Evolutionary conservation across 2,888 invertebrate species (phyloP).

Genomic region (Andrena minutula): DNA sequence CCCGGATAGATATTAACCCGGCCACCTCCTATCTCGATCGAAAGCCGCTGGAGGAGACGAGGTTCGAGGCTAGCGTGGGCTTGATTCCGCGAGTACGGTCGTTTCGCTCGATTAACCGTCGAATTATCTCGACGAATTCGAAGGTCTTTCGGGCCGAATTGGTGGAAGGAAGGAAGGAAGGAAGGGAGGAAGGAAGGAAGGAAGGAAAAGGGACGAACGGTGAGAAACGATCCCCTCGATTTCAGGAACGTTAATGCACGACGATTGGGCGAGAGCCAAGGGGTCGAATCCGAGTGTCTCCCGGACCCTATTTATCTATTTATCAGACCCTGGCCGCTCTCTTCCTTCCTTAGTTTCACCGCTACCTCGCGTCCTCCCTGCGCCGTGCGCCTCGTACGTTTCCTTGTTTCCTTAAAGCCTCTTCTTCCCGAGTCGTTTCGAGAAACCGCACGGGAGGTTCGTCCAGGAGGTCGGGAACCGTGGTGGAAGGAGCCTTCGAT

Average conservation of each 20-base stretch:
- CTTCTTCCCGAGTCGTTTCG: constrained; percentile 7
- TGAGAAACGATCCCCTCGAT: constrained; percentile 67
- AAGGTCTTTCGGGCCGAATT: constrained; percentile 52
- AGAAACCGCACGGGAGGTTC: not conserved
- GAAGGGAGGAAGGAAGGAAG: constrained; percentile 15
- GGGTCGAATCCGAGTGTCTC: constrained; percentile 60
- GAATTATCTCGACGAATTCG: constrained; percentile 74
- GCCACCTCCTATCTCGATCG: constrained; percentile 31
- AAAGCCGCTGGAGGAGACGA: constrained; percentile 2
- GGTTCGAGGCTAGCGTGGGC: constrained; percentile 6
- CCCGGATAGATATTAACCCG: constrained; percentile 34
- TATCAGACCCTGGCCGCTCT: constrained; percentile 61
- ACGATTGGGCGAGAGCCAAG: constrained; percentile 69
- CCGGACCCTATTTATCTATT: constrained; percentile 74
- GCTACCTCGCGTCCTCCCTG: too few species aligned
- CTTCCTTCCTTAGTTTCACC: constrained; percentile 29
- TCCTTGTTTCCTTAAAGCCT: not conserved
- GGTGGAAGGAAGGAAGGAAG: constrained; percentile 4
- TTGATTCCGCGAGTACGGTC: constrained; percentile 58
- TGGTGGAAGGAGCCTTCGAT: constrained; percentile 26
- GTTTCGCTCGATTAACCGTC: constrained; percentile 74
- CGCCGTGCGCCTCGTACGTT: constrained; percentile 3
- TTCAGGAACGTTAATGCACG: constrained; percentile 72
- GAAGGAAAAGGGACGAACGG: constrained; percentile 31
- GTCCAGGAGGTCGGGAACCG: not conserved